These are phyloP conservation scores for Platysteira castanea DNA, from an alignment of 2,113 vertebrate genomes.

Conservation along the genomic window DNA sequence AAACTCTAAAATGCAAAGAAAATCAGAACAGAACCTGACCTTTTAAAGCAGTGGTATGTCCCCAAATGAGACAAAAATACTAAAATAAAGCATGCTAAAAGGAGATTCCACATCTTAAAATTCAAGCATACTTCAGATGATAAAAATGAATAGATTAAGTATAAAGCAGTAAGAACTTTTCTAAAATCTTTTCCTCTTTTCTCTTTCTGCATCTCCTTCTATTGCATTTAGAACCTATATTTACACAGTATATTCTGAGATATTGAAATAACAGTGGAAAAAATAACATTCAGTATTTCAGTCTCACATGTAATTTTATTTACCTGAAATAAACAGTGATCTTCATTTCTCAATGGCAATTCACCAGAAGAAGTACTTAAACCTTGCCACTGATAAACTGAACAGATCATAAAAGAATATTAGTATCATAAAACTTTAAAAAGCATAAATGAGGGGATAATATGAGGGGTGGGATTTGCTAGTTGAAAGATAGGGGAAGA, in stretches of 20 bases:
- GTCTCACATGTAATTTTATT: conserved; percentile 38
- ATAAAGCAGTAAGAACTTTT: neutral
- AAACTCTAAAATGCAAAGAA: neutral
- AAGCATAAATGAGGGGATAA: conserved; percentile 67
- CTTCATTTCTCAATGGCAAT: conserved; percentile 50
- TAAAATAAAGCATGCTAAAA: neutral
- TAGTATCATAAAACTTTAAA: conserved; percentile 64
- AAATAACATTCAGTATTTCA: neutral
- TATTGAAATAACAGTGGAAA: neutral
- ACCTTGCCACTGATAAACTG: conserved; percentile 63
- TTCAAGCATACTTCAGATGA: neutral
- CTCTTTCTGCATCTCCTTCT: neutral
- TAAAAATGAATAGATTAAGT: neutral
- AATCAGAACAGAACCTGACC: neutral
- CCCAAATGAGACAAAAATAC: neutral
- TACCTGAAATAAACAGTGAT: conserved; percentile 46
- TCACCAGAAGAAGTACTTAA: conserved; percentile 50
- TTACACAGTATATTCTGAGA: neutral
- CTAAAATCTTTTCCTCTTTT: neutral
- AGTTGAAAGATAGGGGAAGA: conserved; percentile 33
- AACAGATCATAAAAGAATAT: conserved; percentile 71
- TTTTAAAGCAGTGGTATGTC: neutral
- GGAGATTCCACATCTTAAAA: neutral
- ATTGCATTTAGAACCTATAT: neutral
- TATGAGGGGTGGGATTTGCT: conserved; percentile 57